Conservation (phyloP, 1,140 invertebrate genomes). For the Lanistes nyassanus region DNA sequence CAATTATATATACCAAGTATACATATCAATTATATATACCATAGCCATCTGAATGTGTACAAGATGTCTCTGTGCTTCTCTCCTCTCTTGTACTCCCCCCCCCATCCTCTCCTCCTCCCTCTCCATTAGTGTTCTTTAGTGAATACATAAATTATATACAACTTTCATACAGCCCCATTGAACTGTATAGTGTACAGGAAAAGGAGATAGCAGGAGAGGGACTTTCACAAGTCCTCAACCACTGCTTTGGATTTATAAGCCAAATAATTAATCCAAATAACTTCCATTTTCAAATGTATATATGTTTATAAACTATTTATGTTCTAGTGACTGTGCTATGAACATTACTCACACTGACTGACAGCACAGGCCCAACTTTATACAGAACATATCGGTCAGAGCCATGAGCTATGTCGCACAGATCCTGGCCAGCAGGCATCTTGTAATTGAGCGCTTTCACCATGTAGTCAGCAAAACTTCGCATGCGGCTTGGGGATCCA, state of each 20-base stretch:
- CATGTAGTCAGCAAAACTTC: constrained; percentile 75
- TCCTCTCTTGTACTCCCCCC: neutral
- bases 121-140: no score
- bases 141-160: no score
- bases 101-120: no score
- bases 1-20: no score
- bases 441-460: constrained; percentile 44
- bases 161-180: no score
- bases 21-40: neutral
- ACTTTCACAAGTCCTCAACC: no score
- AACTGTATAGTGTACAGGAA: no score
- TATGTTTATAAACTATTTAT: constrained; percentile 7
- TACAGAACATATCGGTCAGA: constrained; percentile 86
- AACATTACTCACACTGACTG: constrained; percentile 79
- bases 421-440: constrained; percentile 44
- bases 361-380: constrained; percentile 95
- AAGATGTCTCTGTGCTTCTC: neutral
- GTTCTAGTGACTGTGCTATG: neutral
- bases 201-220: no score
- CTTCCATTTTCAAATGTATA: no score
- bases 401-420: constrained; percentile 49
- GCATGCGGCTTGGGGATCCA: constrained; percentile 93
- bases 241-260: no score
- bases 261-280: no score
- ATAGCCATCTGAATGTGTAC: neutral